A percentile compares a stretch with the other conserved stretches of the same genome.
These are phyloP conservation scores for Desmophyllum pertusum DNA, from an alignment of 92 coral and sea anemone genomes.

Conservation along the genomic window DNA sequence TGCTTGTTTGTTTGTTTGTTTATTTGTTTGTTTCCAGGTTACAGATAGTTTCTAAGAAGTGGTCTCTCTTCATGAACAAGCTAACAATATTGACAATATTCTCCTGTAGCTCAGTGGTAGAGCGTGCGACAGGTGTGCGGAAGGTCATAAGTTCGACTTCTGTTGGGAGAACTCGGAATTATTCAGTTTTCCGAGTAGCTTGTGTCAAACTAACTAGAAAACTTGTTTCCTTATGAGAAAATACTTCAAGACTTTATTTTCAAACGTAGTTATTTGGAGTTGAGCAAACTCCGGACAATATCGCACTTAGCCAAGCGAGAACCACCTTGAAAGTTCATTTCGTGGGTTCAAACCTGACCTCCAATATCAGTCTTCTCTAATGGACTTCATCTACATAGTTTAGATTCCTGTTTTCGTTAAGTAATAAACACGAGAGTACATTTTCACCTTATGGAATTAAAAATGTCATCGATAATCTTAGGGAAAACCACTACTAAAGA, in stretches of 20 bases:
- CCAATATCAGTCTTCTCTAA: not conserved
- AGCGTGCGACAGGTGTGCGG: no score
- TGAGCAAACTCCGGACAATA: no score
- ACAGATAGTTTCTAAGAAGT: not conserved
- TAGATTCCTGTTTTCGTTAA: not conserved
- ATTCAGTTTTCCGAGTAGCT: no score
- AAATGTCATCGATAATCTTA: not conserved
- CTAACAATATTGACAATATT: not conserved
- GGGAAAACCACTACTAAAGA: not conserved
- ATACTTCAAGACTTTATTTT: no score
- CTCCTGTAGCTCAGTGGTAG: no score
- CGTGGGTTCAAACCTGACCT: not conserved
- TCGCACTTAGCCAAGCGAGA: not conserved
- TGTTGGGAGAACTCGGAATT: no score
- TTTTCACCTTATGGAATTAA: not conserved
- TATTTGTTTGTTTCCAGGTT: conserved; percentile 12
- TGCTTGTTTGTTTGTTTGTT: conserved; percentile 21
- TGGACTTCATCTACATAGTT: not conserved
- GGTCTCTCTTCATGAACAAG: not conserved
- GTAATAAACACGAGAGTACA: not conserved
- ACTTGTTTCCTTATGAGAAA: not conserved
- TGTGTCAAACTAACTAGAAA: no score
- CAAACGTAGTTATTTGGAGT: no score
- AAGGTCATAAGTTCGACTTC: no score
- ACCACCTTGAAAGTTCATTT: not conserved